Percentiles rank a stretch among this genome's conserved stretches.
These are phyloP conservation scores for Trissolcus brochymenae DNA, from an alignment of 2,888 invertebrate genomes.

Conservation along the genomic window DNA sequence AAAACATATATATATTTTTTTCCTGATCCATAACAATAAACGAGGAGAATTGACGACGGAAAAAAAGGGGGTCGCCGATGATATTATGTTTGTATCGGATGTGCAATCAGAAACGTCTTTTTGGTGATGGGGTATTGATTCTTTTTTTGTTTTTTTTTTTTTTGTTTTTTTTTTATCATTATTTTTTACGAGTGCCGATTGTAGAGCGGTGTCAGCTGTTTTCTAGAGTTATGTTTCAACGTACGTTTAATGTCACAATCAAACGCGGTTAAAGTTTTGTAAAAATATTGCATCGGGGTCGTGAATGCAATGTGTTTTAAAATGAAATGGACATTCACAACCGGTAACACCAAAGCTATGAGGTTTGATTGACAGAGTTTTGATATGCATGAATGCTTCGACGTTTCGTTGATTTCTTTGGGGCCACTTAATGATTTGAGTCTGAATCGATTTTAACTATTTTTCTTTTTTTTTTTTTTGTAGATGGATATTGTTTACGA, in stretches of 20 bases:
- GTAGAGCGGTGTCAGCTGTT: constrained; percentile 12
- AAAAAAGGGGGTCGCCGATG: not conserved
- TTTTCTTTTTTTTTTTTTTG: too few relatives aligned
- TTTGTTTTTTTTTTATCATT: too few relatives aligned
- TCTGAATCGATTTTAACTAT: too few relatives aligned
- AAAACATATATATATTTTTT: not conserved
- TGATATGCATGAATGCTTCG: too few relatives aligned
- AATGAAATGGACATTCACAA: not conserved
- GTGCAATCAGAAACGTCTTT: constrained; percentile 5
- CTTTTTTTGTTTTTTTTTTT: not conserved
- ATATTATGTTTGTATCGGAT: constrained; percentile 2
- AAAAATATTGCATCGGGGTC: not conserved
- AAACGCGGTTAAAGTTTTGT: constrained; percentile 1
- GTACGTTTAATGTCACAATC: constrained; percentile 10
- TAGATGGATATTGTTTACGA: too few relatives aligned
- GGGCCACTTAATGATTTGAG: too few relatives aligned
- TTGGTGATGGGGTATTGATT: too few relatives aligned
- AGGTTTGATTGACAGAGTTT: not conserved
- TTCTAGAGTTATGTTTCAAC: constrained; percentile 13
- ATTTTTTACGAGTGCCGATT: too few relatives aligned
- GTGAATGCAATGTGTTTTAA: not conserved
- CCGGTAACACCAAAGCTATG: not conserved
- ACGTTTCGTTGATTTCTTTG: too few relatives aligned
- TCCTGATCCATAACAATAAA: constrained; percentile 8
- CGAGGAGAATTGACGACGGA: not conserved